phyloP scores from a whole-genome alignment of 2,113 vertebrate genomes.

The Pao palembangensis region DNA sequence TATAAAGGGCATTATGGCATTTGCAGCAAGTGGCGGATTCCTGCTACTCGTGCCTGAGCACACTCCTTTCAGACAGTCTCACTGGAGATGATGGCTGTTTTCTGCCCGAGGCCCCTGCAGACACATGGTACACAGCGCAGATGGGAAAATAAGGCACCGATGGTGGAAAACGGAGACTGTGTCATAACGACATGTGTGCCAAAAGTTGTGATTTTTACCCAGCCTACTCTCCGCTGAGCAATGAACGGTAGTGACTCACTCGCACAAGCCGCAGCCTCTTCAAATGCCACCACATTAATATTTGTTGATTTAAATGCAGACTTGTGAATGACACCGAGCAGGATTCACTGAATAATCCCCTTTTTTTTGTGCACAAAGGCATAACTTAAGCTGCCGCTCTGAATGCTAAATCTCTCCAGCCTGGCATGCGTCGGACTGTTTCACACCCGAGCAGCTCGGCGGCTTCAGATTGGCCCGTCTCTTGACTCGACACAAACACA shows the following conservation, averaged over 20 bases:
- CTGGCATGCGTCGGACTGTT: constrained; percentile 54
- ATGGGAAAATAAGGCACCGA: constrained; percentile 49
- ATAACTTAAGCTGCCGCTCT: constrained; percentile 61
- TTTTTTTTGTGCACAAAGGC: constrained; percentile 65
- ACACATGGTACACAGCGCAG: constrained; percentile 51
- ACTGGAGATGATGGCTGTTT: constrained; percentile 47
- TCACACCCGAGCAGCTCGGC: constrained; percentile 54
- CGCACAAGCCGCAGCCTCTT: constrained; percentile 3
- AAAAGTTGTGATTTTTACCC: constrained; percentile 39
- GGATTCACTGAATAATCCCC: constrained; percentile 64
- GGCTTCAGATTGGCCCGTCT: constrained; percentile 49
- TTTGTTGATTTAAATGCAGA: constrained; percentile 59
- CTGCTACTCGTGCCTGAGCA: constrained; percentile 42
- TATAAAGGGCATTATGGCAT: constrained; percentile 39
- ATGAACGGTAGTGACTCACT: background rate
- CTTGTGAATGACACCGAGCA: constrained; percentile 57
- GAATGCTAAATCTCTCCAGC: constrained; percentile 60
- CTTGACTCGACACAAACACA: constrained; percentile 63
- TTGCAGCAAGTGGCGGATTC: constrained; percentile 28
- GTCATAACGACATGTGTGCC: constrained; percentile 49
- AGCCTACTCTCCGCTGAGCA: constrained; percentile 11
- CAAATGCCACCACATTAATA: constrained; percentile 41
- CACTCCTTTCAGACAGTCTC: constrained; percentile 38
- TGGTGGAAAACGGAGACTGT: constrained; percentile 46
- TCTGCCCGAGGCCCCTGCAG: constrained; percentile 52